Evolutionary conservation across 1,140 invertebrate genomes (phyloP).

Genomic region (Aphelenchoides fujianensis): DNA sequence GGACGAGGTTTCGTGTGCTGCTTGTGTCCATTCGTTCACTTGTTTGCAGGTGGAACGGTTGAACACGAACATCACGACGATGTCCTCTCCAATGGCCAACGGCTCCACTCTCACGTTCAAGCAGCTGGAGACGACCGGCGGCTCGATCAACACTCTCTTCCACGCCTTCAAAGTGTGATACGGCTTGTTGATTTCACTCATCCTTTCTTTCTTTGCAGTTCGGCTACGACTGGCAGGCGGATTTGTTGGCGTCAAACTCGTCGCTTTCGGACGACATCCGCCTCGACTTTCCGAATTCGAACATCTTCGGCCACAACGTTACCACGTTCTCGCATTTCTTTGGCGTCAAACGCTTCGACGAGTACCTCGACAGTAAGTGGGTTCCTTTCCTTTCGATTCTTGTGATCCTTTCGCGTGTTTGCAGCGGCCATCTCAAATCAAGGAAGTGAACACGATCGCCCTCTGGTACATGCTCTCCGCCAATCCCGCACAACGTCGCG

Average conservation of each 20-base stretch:
- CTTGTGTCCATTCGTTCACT: slow-evolving; percentile 6
- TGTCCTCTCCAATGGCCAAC: slow-evolving; percentile 19
- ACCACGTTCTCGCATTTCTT: slow-evolving; percentile 35
- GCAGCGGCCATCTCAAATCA: not conserved
- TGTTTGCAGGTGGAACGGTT: slow-evolving; percentile 38
- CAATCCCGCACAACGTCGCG: not conserved
- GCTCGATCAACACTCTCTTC: slow-evolving; percentile 40
- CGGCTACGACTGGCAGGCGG: slow-evolving; percentile 32
- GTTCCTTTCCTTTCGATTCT: too few species aligned
- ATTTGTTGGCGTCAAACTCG: slow-evolving; percentile 15
- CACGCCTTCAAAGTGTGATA: slow-evolving; percentile 37
- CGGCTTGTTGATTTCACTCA: not conserved
- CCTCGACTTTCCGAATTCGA: slow-evolving; percentile 35
- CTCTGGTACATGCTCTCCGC: slow-evolving; percentile 47
- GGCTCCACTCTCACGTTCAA: slow-evolving; percentile 17
- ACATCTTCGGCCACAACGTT: slow-evolving; percentile 41
- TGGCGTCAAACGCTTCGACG: slow-evolving; percentile 28
- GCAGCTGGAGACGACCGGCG: slow-evolving; percentile 23
- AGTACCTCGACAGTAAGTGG: not conserved
- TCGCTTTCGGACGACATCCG: slow-evolving; percentile 22
- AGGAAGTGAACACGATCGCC: slow-evolving; percentile 27
- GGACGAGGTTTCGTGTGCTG: slow-evolving; percentile 22
- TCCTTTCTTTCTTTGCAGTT: slow-evolving; percentile 28
- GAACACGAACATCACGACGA: slow-evolving; percentile 13
- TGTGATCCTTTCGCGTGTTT: too few species aligned